Evolutionary conservation across 2,888 invertebrate species (phyloP).

Genomic region (Teleogryllus oceanicus): DNA sequence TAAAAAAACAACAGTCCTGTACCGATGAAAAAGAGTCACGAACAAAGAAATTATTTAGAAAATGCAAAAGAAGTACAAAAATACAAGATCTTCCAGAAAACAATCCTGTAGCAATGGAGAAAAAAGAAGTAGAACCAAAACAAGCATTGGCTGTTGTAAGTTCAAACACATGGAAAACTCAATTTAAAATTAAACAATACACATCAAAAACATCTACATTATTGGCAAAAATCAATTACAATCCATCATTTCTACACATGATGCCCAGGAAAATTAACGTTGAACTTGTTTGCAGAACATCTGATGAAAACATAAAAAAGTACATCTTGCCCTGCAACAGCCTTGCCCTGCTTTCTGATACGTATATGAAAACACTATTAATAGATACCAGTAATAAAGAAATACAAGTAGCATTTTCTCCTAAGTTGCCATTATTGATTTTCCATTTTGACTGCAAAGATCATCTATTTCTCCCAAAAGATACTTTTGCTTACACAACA

Average conservation of each 20-base stretch:
- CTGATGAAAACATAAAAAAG: no score
- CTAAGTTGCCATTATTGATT: not conserved
- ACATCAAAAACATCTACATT: not conserved
- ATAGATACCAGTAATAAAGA: not conserved
- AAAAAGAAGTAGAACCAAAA: no score
- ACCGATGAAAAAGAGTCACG: not conserved
- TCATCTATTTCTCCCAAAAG: not conserved
- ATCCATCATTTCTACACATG: conserved; percentile 21
- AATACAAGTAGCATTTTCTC: not conserved
- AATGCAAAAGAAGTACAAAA: not conserved
- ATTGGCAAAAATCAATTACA: conserved; percentile 23
- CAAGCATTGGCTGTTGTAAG: not conserved
- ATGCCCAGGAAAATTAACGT: conserved; percentile 18
- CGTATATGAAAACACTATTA: no score
- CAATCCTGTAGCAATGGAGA: not conserved
- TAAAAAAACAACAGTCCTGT: not conserved
- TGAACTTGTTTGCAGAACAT: not conserved
- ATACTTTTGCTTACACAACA: no score
- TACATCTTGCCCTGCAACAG: no score
- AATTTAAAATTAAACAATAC: conserved; percentile 21
- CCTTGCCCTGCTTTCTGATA: no score
- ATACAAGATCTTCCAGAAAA: not conserved
- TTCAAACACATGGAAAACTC: conserved; percentile 21
- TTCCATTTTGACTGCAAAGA: not conserved
- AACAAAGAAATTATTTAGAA: not conserved